Evolutionary conservation across 2,888 invertebrate genomes (phyloP), one percentile per base, ranked within the genome.

Genomic region (Drosophila greeni): DNA sequence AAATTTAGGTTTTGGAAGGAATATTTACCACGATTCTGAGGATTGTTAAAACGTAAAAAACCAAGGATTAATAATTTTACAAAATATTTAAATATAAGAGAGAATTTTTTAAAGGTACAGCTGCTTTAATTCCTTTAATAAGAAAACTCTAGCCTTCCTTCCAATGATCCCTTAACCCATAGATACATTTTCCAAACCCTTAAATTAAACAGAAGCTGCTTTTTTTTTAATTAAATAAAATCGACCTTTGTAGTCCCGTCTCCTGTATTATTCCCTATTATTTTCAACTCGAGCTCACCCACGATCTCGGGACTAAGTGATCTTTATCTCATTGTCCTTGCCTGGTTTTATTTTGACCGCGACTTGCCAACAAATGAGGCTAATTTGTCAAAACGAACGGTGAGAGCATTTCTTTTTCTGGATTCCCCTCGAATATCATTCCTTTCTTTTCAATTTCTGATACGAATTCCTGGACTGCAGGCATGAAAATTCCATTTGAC

Each of bases 321-420:
- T 86, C 71, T 70, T 84, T 84, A 86, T 82, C 84, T 74, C 66
- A 49, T 61, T 70, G 73, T 86, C 71, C 81, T 84, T 79, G 20
- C 29, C 66, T 42, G 52, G 16, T 70, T 60, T 82, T 87, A 82
- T 87, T 87, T 86, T 88, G 88, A 87, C 86, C 85, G 66, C 53
- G 57, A 62, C 42, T 66, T 47, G 43, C 74, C 78, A 86, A 87
- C 81, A 88, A 88, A 87, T 87, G 88, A 87, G 80, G 57, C 76
- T 78, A 86, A 88, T 87, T 88, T 87, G 87, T 87, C 88, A 87
- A 84, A 36, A 72, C 62, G 60, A 52, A 52, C 57, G 33, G 53
- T 39, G 47, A 45, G 52, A 39, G 59, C 56, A 55, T 56, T 47
- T 71, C 65, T 57, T 48, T 55, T 55, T 55, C 34, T 5, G 51